Base-by-base conservation (phyloP, 2,113 vertebrate species). In the Melanotaenia duboulayi region DNA sequence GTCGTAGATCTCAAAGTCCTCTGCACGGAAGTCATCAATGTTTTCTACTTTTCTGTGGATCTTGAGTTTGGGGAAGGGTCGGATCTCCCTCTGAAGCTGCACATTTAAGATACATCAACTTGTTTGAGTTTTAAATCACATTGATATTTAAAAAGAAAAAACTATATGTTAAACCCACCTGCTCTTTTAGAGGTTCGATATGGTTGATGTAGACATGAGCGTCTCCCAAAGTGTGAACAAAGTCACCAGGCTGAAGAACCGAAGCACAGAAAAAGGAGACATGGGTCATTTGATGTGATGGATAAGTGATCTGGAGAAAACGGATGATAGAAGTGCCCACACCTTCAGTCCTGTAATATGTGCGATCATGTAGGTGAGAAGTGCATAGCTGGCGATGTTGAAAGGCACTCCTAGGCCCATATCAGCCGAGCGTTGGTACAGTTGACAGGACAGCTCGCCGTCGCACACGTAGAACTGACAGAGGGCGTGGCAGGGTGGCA, bases 331-430 rank as follows among this genome's bases (percentile, higher is more conserved):
- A 2, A 20, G 3, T 12, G 16, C 7, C 11, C 55, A 48, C 86
- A 99, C 98, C 96, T 96, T 94, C 17, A 99, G 94, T 62, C 95
- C 96, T 0, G 97, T 97, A 86, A 99, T 90, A 76, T 99, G 97
- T 17, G 98, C 97, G 2, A 99, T 96, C 97, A 99, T 99, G 90
- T 96, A 98, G 0, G 97, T 99, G 17, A 99, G 96, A 44, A 99
- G 91, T 4, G 97, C 93, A 1, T 99, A 99, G 93, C 98, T 99
- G 91, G 97, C 97, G 7, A 99, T 97, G 84, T 99, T 99, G 89
- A 99, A 99, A 25, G 98, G 98, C 44, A 99, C 97, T 0, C 97
- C 98, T 7, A 99, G 94, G 12, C 98, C 98, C 94, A 99, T 99
- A 69, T 99, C 98, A 58, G 94, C 97, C 0, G 98, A 99, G 57